Evolutionary conservation across 1,140 invertebrate genomes (phyloP).

Genomic region (Drosophila tsacasi): DNA sequence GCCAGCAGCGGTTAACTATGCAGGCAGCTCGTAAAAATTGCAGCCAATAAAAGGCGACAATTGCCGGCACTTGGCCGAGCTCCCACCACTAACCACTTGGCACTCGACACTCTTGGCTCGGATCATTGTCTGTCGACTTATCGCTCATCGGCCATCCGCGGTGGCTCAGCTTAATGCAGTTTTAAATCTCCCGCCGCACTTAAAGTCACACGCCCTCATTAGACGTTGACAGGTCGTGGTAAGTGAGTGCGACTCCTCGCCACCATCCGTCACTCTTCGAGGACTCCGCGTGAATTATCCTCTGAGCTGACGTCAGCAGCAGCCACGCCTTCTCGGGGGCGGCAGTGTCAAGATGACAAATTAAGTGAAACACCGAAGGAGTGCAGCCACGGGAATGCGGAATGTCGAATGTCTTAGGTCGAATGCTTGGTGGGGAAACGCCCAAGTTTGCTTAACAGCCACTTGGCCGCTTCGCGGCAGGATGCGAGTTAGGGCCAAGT

Average conservation of each 20-base stretch:
- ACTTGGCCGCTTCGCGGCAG: conserved; percentile 33
- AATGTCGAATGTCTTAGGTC: conserved; percentile 24
- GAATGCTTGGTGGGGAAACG: conserved; percentile 26
- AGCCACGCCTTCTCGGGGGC: conserved; percentile 56
- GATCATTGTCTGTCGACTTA: conserved; percentile 37
- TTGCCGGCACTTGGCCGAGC: conserved; percentile 34
- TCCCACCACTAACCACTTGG: conserved; percentile 25
- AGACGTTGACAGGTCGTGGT: conserved; percentile 29
- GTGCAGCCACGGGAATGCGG: conserved; percentile 34
- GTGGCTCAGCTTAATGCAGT: conserved; percentile 52
- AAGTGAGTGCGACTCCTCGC: conserved; percentile 24
- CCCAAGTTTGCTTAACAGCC: conserved; percentile 51
- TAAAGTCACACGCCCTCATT: conserved; percentile 48
- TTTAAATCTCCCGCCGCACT: conserved; percentile 50
- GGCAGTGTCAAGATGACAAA: conserved; percentile 59
- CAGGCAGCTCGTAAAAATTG: conserved; percentile 68
- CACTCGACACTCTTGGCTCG: conserved; percentile 14
- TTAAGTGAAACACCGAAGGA: conserved; percentile 56
- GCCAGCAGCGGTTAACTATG: conserved; percentile 60
- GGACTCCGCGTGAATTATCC: conserved; percentile 28
- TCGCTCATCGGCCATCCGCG: conserved; percentile 48
- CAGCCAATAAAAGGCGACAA: conserved; percentile 73
- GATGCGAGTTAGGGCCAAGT: conserved; percentile 57
- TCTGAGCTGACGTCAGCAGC: conserved; percentile 61
- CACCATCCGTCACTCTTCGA: conserved; percentile 55